phyloP scores from a whole-genome alignment of 2,888 invertebrate genomes.

The Melanostoma mellinum region DNA sequence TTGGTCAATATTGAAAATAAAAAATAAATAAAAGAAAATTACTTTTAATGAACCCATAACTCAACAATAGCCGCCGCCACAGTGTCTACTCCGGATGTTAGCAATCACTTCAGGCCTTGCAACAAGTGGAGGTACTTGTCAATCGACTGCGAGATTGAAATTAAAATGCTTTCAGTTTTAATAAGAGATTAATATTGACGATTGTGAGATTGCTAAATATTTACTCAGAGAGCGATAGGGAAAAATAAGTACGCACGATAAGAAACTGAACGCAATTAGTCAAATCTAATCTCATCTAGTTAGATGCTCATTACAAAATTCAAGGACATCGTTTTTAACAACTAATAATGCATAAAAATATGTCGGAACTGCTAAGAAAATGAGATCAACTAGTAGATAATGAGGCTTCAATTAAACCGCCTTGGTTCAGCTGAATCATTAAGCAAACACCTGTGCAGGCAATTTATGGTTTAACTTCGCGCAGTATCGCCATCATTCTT shows the following conservation, averaged over 20 bases:
- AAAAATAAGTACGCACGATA: too few relatives aligned
- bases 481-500: slow-evolving; percentile 3
- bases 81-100: slow-evolving; percentile 5
- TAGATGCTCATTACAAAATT: background rate
- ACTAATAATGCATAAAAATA: too few relatives aligned
- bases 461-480: background rate
- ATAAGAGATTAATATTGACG: too few relatives aligned
- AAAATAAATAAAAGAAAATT: too few relatives aligned
- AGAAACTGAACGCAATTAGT: too few relatives aligned
- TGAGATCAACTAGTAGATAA: slow-evolving; percentile 11
- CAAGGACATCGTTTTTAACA: background rate
- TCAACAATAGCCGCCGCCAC: background rate
- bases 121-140: background rate
- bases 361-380: background rate
- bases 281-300: too few relatives aligned
- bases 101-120: slow-evolving; percentile 1
- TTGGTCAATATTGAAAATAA: slow-evolving; percentile 1
- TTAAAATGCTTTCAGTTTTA: too few relatives aligned
- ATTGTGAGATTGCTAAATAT: too few relatives aligned
- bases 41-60: background rate
- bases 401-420: slow-evolving; percentile 8
- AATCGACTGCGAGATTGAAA: too few relatives aligned
- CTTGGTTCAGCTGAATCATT: slow-evolving; percentile 19
- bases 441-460: slow-evolving; percentile 3
- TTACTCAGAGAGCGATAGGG: too few relatives aligned